These are phyloP conservation scores for Hypanus sabinus DNA, from an alignment of 2,113 vertebrate genomes.

Conservation along the genomic window DNA sequence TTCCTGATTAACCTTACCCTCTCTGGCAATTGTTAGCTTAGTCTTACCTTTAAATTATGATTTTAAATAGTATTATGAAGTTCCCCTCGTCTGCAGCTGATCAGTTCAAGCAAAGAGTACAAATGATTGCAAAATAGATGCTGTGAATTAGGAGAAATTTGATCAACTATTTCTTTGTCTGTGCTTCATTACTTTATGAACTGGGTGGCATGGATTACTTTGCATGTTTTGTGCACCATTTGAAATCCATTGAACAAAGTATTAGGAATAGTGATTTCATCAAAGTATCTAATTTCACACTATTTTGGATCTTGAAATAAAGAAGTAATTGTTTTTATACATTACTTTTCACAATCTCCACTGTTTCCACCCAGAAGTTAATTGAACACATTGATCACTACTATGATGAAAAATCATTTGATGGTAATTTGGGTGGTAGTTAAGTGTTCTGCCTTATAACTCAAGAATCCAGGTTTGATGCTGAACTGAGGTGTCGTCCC, in stretches of 20 bases:
- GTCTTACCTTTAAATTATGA: background rate
- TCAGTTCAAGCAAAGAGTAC: background rate
- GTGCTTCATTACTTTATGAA: background rate
- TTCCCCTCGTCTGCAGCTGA: too few species aligned
- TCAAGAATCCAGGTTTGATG: too few species aligned
- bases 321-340: too few species aligned
- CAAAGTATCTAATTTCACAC: too few species aligned
- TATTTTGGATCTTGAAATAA: too few species aligned
- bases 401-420: background rate
- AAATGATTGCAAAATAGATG: background rate
- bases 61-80: background rate
- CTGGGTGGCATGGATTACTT: too few species aligned
- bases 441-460: too few species aligned
- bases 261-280: too few species aligned
- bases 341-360: too few species aligned
- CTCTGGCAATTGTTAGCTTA: background rate
- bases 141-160: background rate
- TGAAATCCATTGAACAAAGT: too few species aligned
- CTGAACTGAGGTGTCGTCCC: too few species aligned
- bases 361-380: background rate
- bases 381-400: background rate
- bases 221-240: too few species aligned
- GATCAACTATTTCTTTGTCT: background rate
- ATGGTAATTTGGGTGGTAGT: background rate
- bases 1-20: background rate